These are phyloP conservation scores for Reticulitermes speratus DNA, from an alignment of 1,140 invertebrate species.

Conservation along the genomic window DNA sequence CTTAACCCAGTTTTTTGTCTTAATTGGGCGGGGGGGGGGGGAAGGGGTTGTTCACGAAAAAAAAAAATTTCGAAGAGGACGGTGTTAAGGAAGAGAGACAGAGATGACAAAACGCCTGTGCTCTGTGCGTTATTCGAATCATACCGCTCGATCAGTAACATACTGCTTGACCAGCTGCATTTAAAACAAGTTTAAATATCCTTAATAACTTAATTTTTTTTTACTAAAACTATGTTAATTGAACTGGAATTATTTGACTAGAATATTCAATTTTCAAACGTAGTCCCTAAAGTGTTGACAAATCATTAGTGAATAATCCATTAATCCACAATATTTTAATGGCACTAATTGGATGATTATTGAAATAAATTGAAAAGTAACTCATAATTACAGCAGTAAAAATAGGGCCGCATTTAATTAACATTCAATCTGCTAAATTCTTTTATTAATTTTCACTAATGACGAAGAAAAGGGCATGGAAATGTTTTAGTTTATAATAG, in stretches of 20 bases:
- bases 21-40: too few species aligned
- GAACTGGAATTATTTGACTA: not conserved
- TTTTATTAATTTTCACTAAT: constrained; percentile 10
- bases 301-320: constrained; percentile 1
- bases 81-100: too few species aligned
- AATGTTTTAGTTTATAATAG: not conserved
- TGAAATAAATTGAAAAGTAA: constrained; percentile 17
- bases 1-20: too few species aligned
- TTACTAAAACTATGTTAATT: constrained; percentile 1
- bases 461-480: not conserved
- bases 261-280: constrained; percentile 1
- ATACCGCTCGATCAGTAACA: too few species aligned
- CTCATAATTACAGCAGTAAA: not conserved
- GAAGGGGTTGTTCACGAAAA: too few species aligned
- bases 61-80: too few species aligned
- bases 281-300: not conserved
- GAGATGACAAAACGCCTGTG: too few species aligned
- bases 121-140: too few species aligned
- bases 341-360: constrained; percentile 15
- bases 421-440: constrained; percentile 1
- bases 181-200: not conserved
- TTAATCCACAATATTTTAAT: not conserved
- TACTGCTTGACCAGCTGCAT: too few species aligned
- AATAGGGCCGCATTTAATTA: not conserved
- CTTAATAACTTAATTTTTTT: not conserved